Evolutionary conservation across 2,888 invertebrate genomes (phyloP).

Genomic region (Temnothorax ravouxi): DNA sequence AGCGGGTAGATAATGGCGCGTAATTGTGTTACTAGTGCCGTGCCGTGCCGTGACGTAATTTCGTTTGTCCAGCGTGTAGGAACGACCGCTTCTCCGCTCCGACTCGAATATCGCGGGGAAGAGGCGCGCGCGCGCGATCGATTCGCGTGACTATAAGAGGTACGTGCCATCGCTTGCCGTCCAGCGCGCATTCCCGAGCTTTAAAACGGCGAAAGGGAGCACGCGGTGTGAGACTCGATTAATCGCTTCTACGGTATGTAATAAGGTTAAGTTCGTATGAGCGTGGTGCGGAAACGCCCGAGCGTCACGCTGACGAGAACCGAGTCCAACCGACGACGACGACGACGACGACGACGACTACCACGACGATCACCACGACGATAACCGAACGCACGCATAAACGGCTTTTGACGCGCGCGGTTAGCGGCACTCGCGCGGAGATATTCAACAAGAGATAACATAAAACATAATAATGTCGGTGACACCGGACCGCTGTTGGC

Average conservation of each 20-base stretch:
- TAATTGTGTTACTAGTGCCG: constrained; percentile 53
- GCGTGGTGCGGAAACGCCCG: constrained; percentile 64
- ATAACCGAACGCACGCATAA: constrained; percentile 59
- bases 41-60: constrained; percentile 40
- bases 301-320: constrained; percentile 59
- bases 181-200: constrained; percentile 26
- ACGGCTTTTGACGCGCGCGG: constrained; percentile 64
- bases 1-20: constrained; percentile 41
- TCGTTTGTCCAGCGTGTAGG: constrained; percentile 46
- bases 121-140: constrained; percentile 37
- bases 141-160: constrained; percentile 45
- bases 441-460: constrained; percentile 70
- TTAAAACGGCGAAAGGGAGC: constrained; percentile 58
- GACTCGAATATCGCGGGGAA: constrained; percentile 38
- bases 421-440: constrained; percentile 27
- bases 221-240: constrained; percentile 60
- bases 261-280: constrained; percentile 74
- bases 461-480: constrained; percentile 61
- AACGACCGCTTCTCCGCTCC: constrained; percentile 37
- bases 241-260: constrained; percentile 63
- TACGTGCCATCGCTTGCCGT: constrained; percentile 33
- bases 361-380: constrained; percentile 13
- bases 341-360: constrained; percentile 48
- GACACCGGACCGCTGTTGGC: constrained; percentile 34
- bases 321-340: constrained; percentile 50